Evolutionary conservation across 2,888 invertebrate species (phyloP), one percentile per base, ranked within the genome.

Genomic region (Epirrhoe tristata): DNA sequence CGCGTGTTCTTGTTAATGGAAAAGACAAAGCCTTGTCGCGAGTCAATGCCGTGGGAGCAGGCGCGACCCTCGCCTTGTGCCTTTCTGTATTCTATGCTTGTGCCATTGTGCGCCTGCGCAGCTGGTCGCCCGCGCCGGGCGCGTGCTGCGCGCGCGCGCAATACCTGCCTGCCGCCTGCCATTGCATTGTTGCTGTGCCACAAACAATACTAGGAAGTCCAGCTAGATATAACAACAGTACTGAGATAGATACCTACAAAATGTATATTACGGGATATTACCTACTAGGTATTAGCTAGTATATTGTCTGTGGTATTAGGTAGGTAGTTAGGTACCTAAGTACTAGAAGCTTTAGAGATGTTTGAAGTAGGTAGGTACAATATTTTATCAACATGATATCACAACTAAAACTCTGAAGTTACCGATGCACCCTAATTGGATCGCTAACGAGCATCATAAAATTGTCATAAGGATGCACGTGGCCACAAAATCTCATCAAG

Each of bases 1-100:
- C 32, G 63, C 63, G 52, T 58, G 52, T 52, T 63, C 57, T 58
- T 24, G 55, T 57, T 63, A 67, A 63, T 67, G 62, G 52, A 67
- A 59, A 67, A 67, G 59, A 36, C 56, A 24, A 43, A 55, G 56
- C 67, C 59, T 67, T 59, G 63, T 46, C 55, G n/a, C 10, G 58
- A 56, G 63, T 59, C 52, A 67, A 67, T 63, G 67, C 51, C 67
- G 62, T 59, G 58, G 51, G 62, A 43, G 43, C 10, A 10, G 51
- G 34, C 51, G 16, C 54, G 51, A 12, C 39, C 12, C 39, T 16
- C 48, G 48, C 14, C 48, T 16, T 14, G 48, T n/a, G n/a, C n/a
- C n/a, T n/a, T n/a, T n/a, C n/a, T n/a, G n/a, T n/a, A n/a, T n/a
- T n/a, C n/a, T n/a, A n/a, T n/a, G n/a, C n/a, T n/a, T n/a, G n/a